Base-by-base conservation (phyloP, 1,140 invertebrate species). In the Halyomorpha halys region DNA sequence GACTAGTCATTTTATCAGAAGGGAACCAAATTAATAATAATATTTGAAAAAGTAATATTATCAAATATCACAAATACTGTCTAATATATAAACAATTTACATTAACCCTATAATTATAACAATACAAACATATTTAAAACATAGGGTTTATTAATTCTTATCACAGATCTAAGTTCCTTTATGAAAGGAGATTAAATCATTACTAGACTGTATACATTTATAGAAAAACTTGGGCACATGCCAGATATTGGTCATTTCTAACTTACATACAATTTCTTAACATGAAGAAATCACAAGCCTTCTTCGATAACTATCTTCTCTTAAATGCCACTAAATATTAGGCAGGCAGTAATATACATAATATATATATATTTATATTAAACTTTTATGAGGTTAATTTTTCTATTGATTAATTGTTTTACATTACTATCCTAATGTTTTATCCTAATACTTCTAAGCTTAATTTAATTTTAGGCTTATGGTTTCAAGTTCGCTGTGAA, bases 281-380 rank as follows among this genome's bases (percentile, higher is more conserved):
- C 14, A 23, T 56, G 53, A 56, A 56, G 53, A 56, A 56, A 56
- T 56, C 53, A 56, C 53, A 56, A 56, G 53, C 53, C 53, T 56
- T 56, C 53, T 56, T 56, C 53, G 27, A 23, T 56, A 25, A 23
- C 23, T 23, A 21, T 23, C 53, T 25, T 56, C 21, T 56, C 53
- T 56, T 56, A 56, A 56, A 56, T 56, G 53, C 53, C 53, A 56
- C 19, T 56, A 56, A 56, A 56, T 56, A 49, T 49, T 49, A 49
- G 53, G 53, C 53, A 56, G 53, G 23, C 23, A 56, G 23, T 39
- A 39, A 39, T 39, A 39, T 39, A 39, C 34, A 39, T 39, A 39
- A 39, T 13, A 39, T 39, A 39, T 39, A 39, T 8, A 30, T 30
- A 30, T 30, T 3, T 30, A 39, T 39, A 39, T 39, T 39, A 39